Percentiles rank a stretch among this genome's conserved stretches.
These are phyloP conservation scores for Craniophora ligustri DNA, from an alignment of 2,888 invertebrate species.

Conservation along the genomic window DNA sequence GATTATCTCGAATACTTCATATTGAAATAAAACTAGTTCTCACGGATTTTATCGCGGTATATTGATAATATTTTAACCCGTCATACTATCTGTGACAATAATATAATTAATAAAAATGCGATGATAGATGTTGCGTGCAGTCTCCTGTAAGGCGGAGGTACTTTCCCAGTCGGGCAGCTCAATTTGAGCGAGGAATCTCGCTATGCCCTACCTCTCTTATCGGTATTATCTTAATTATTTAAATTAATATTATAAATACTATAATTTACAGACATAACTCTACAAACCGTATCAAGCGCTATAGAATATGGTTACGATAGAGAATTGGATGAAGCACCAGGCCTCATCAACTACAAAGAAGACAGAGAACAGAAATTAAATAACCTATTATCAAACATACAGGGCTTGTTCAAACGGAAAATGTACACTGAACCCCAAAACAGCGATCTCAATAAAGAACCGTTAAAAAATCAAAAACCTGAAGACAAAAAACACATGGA, in stretches of 20 bases:
- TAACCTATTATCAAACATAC: constrained; percentile 7
- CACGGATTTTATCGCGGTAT: no score
- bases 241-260: background rate
- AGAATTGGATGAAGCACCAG: background rate
- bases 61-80: no score
- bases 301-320: constrained; percentile 16
- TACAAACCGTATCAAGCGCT: background rate
- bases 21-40: no score
- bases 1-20: no score
- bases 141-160: no score
- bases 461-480: background rate
- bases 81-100: no score
- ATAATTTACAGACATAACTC: constrained; percentile 15
- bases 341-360: fast-evolving
- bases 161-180: no score
- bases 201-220: no score
- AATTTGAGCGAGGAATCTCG: no score
- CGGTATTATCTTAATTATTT: no score
- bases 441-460: background rate
- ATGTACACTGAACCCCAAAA: fast-evolving
- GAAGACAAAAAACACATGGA: background rate
- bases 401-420: background rate
- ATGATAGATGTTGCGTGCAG: no score
- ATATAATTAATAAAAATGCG: no score
- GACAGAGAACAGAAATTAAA: background rate